Evolutionary conservation across 2,888 invertebrate genomes (phyloP), one percentile per base, ranked within the genome.

Genomic region (Melanargia galathea): DNA sequence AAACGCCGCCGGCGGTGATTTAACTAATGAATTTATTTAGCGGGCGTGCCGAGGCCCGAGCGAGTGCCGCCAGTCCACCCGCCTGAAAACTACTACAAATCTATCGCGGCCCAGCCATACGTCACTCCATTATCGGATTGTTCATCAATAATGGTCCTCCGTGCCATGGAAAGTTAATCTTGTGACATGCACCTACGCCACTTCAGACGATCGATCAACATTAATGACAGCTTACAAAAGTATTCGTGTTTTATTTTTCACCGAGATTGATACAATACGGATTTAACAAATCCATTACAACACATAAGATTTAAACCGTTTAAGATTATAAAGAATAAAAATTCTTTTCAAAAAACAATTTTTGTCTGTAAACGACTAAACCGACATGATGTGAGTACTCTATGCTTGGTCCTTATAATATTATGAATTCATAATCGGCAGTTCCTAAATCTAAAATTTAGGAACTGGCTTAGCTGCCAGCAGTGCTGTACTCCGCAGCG

Each of bases 11-110:
- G 86, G 84, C 89, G 86, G 89, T 89, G 90, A 91, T 92, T 92
- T 92, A 87, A 92, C 92, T 92, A 92, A 92, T 92, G 92, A 92
- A 92, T 92, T 92, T 92, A 92, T 92, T 92, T 92, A 92, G 90
- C 88, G 86, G 89, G 84, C 82, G 79, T 81, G 81, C 82, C 80
- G 83, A 82, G 82, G 66, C n/a, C n/a, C n/a, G n/a, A n/a, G n/a
- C n/a, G 71, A 73, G 67, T 72, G 72, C 74, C 73, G 71, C 73
- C 68, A 70, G 71, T 73, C 72, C 71, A 70, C 69, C 64, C 64
- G 65, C 63, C 13, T 13, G 10, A 65, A 64, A 71, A 64, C 70
- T 69, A 63, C 62, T 69, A 63, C 62, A 69, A 69, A 69, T 63
- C 64, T 65, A 62, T 57, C 62, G 57, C 51, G 38, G 22, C 35